Evolutionary conservation across 2,888 invertebrate species (phyloP).

Genomic region (Alcis repandata): DNA sequence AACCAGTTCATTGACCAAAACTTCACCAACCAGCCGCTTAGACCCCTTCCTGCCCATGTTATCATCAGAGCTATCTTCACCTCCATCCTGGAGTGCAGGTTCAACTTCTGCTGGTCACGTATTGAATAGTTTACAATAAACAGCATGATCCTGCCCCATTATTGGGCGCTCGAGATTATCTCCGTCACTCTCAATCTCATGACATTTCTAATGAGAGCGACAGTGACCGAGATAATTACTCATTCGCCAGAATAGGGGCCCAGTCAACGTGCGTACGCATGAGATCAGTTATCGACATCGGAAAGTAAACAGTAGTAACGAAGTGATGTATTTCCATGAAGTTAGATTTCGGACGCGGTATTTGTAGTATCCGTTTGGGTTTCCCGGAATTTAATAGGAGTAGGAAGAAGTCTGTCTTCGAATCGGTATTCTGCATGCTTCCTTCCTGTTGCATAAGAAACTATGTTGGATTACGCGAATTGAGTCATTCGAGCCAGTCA

Average conservation of each 20-base stretch:
- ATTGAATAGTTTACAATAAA: slow-evolving; percentile 66
- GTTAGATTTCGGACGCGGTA: slow-evolving; percentile 25
- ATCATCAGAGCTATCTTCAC: slow-evolving; percentile 9
- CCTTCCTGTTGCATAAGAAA: slow-evolving; percentile 1
- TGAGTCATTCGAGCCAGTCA: no score
- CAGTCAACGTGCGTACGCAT: slow-evolving; percentile 72
- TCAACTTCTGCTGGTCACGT: slow-evolving; percentile 36
- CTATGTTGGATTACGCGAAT: no score
- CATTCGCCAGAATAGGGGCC: no score
- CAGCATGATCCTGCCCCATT: no score
- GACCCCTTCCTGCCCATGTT: slow-evolving; percentile 20
- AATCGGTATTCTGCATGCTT: slow-evolving; percentile 4
- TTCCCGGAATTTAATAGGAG: slow-evolving; percentile 3
- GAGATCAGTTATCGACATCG: slow-evolving; percentile 74
- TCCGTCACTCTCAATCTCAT: no score
- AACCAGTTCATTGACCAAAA: slow-evolving; percentile 38
- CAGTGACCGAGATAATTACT: no score
- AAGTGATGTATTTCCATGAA: slow-evolving; percentile 71
- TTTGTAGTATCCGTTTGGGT: slow-evolving; percentile 16
- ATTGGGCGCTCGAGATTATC: no score
- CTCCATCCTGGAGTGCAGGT: slow-evolving; percentile 12
- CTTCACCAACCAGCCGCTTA: slow-evolving; percentile 21
- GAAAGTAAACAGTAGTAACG: slow-evolving; percentile 78
- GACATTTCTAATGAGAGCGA: no score
- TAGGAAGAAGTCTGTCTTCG: slow-evolving; percentile 21